phyloP scores from a whole-genome alignment of 2,797 vertebrate species.

The Labroides dimidiatus region DNA sequence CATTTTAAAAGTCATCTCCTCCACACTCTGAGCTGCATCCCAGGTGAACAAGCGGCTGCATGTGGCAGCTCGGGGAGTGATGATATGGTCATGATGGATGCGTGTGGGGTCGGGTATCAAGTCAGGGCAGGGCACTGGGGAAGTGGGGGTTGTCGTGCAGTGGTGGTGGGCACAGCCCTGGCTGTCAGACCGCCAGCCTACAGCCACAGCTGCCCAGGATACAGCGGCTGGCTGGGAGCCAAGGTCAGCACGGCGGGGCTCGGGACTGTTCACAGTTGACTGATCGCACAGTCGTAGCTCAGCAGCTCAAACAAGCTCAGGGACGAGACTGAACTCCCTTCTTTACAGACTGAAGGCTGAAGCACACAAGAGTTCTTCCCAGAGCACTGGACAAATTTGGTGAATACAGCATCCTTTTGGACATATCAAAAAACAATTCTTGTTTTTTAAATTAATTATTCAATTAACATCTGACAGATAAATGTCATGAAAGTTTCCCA shows the following conservation, averaged over 20 bases:
- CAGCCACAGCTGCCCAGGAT: conserved; percentile 85
- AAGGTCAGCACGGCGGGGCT: conserved; percentile 84
- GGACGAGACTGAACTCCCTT: conserved; percentile 66
- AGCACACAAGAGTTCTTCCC: conserved; percentile 42
- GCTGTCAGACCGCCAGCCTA: conserved; percentile 84
- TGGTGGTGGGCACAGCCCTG: conserved; percentile 69
- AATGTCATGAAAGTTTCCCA: not conserved
- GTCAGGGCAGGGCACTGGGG: conserved; percentile 81
- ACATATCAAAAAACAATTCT: conserved; percentile 8
- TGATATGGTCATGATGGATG: conserved; percentile 86
- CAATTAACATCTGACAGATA: conserved; percentile 10
- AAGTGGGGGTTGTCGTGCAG: conserved; percentile 77
- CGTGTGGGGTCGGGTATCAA: conserved; percentile 82
- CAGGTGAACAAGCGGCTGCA: conserved; percentile 79
- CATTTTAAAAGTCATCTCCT: conserved; percentile 75
- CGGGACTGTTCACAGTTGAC: conserved; percentile 81
- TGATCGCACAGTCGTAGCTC: conserved; percentile 80
- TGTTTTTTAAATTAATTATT: conserved; percentile 1
- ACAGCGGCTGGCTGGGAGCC: conserved; percentile 81
- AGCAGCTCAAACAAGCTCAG: conserved; percentile 75
- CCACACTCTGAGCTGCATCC: conserved; percentile 68
- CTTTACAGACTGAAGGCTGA: conserved; percentile 58
- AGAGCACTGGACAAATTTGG: conserved; percentile 25
- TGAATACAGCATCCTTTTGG: conserved; percentile 10
- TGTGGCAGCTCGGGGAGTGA: conserved; percentile 81